Base-by-base conservation (phyloP, 2,888 invertebrate genomes). In the Plutella xylostella region DNA sequence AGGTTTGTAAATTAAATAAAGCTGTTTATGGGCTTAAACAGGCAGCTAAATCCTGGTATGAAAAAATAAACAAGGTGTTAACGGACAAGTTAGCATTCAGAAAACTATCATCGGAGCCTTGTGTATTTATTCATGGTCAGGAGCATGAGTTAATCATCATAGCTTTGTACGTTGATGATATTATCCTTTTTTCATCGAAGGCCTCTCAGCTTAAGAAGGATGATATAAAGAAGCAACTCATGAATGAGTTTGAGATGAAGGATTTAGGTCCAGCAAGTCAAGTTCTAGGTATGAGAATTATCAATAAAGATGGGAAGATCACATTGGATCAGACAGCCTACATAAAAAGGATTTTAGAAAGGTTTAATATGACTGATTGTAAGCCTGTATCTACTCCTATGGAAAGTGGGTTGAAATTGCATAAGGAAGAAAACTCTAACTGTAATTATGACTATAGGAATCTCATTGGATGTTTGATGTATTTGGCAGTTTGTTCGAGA, bases 391-490 rank as follows among this genome's bases (percentile, higher is more conserved):
- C 28, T 30, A 30, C 41, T 17, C 41, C 30, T 6, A 41, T 41
- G 14, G 41, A 41, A 12, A 3, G 28, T 30, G 30, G 30, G 18
- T 18, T 41, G 12, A 28, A 28, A 6, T 6, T 42, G 9, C 18
- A 19, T 21, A 42, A 21, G 21, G 33, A 17, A 30, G 41, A 41
- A n/a, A n/a, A n/a, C n/a, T n/a, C n/a, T n/a, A n/a, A n/a, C n/a
- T n/a, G n/a, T n/a, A n/a, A n/a, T n/a, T n/a, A n/a, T n/a, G n/a
- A n/a, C n/a, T n/a, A n/a, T n/a, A n/a, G n/a, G n/a, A n/a, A n/a
- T 21, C 35, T 48, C 9, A 42, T 48, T 17, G 46, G 42, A 11
- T 42, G 33, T 5, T 25, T 48, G 19, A 51, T 49, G 47, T 51
- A 48, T 28, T 35, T 51, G 22, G 42, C 51, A 5, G 49, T 49